phyloP scores from a whole-genome alignment of 2,113 vertebrate species.

The Pyrgilauda ruficollis region DNA sequence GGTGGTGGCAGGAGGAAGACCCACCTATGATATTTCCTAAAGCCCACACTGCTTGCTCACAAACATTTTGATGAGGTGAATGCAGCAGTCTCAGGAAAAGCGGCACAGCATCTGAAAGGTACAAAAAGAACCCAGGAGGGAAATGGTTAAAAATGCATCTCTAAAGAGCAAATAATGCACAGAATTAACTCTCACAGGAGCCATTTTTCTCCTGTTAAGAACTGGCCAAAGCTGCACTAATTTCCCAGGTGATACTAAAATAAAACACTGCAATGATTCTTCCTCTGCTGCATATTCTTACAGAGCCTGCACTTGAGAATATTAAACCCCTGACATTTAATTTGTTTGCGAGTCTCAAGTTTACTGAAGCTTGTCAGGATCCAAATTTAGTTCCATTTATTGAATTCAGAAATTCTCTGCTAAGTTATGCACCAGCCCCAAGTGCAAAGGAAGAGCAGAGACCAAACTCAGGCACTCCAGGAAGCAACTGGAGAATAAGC shows the following conservation, averaged over 20 bases:
- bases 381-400: not conserved
- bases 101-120: conserved; percentile 89
- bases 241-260: not conserved
- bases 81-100: conserved; percentile 93
- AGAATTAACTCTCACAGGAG: not conserved
- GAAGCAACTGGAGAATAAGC: accelerated
- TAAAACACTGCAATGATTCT: not conserved
- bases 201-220: not conserved
- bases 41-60: conserved; percentile 97
- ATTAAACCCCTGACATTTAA: not conserved
- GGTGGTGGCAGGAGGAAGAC: conserved; percentile 15
- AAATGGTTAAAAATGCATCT: not conserved
- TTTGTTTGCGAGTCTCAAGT: not conserved
- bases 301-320: not conserved
- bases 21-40: conserved; percentile 97
- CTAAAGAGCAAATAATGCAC: not conserved
- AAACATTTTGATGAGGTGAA: conserved; percentile 96
- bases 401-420: not conserved
- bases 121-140: accelerated
- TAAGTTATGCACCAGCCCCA: not conserved
- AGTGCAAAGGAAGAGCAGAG: not conserved
- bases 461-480: not conserved
- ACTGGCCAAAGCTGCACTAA: not conserved
- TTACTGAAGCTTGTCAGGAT: not conserved
- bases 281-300: not conserved